Evolutionary conservation across 53 echinoderm and acorn worm species (phyloP), one percentile per base, ranked within the genome.

Genomic region (Astropecten irregularis): DNA sequence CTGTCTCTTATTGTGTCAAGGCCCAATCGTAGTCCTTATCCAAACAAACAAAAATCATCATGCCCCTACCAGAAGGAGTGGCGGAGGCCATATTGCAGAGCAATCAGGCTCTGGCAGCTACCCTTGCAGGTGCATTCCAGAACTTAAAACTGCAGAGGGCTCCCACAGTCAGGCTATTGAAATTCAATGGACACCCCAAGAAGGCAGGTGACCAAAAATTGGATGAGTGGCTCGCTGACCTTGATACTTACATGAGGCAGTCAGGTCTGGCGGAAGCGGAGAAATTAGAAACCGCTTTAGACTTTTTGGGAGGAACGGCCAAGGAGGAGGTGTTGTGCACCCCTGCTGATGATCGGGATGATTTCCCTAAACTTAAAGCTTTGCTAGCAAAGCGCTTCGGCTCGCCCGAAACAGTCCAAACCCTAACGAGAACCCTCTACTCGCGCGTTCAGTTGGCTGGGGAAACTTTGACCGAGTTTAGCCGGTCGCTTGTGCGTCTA

Each of bases 401-500:
- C 10, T 31, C 61, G 16, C 16, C 61, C 31, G 31, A 61, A 31
- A 29, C 61, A 20, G 61, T 61, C 7, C 61, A 61, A 29, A 16
- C 27, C 61, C 31, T 31, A 20, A 61, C 61, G 28, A 61, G 31
- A 29, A 20, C 61, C 29, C 32, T 61, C 14, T 61, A 61, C 20
- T 26, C 61, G 16, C 31, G 61, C 28, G 4, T 7, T 8, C 61
- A 61, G 27, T 16, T 61, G 10, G 6, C 61, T 3, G 61, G 61
- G 27, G 61, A 61, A 29, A 61, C 82, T 14, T 52, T 88, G 40
- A 69, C 72, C 0, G 88, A 82, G 14, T 88, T 55, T 49, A 88
- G 83, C 25, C 15, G 66, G 3, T 26, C 29, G 1, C 48, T 69
- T 14, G 38, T 69, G 46, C 15, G 29, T 1, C 15, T 69, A 21